These are phyloP conservation scores for Blastobasis lacticolella DNA, from an alignment of 2,888 invertebrate species.

Conservation along the genomic window DNA sequence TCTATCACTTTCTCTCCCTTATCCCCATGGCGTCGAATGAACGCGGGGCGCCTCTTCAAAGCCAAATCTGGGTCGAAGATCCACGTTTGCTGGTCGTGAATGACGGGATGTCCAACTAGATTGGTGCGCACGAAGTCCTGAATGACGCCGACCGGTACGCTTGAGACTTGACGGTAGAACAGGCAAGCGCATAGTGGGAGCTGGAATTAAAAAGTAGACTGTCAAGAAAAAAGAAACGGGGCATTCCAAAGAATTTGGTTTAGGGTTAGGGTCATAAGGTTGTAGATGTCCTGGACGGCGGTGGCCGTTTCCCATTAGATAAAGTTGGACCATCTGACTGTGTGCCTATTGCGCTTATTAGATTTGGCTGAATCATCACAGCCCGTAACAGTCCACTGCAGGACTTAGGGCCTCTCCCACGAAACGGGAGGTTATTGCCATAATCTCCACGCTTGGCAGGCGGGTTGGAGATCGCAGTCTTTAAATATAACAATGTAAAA, in stretches of 20 bases:
- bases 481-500: no score
- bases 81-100: slow-evolving; percentile 75
- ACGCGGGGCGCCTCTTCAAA: slow-evolving; percentile 72
- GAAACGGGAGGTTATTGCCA: no score
- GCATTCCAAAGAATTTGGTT: not conserved
- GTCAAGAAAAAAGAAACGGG: slow-evolving; percentile 15
- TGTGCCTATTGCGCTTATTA: no score
- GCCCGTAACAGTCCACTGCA: no score
- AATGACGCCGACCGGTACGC: slow-evolving; percentile 40
- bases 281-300: no score
- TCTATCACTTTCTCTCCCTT: slow-evolving; percentile 78
- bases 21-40: slow-evolving; percentile 76
- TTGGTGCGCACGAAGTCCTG: slow-evolving; percentile 60
- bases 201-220: slow-evolving; percentile 38
- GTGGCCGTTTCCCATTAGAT: no score
- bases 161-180: slow-evolving; percentile 28
- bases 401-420: no score
- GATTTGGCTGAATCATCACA: no score
- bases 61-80: slow-evolving; percentile 79
- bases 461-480: no score
- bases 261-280: no score
- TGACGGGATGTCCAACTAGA: slow-evolving; percentile 74
- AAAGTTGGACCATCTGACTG: no score
- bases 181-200: slow-evolving; percentile 30
- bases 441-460: no score